phyloP scores from a whole-genome alignment of 2,113 vertebrate species.

The Phycodurus eques region DNA sequence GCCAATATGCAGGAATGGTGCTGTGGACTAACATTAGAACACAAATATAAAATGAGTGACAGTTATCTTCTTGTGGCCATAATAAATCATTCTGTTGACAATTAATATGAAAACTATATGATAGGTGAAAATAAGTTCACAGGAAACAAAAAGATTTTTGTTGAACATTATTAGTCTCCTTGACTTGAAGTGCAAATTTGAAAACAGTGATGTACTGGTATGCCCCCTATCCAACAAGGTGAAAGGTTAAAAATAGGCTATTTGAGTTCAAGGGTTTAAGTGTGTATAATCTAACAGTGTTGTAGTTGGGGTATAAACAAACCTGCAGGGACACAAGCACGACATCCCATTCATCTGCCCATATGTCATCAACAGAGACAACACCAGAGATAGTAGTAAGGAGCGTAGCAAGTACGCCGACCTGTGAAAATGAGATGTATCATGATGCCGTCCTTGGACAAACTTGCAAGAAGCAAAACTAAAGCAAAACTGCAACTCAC shows the following conservation, averaged over 20 bases:
- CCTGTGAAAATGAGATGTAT: conserved; percentile 62
- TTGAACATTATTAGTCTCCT: too few species aligned
- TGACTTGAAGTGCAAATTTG: too few species aligned
- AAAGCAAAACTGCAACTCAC: neutral
- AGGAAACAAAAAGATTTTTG: too few species aligned
- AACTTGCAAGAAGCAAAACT: neutral
- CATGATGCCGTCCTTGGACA: neutral
- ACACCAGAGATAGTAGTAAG: conserved; percentile 84
- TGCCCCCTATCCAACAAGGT: neutral
- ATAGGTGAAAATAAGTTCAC: too few species aligned
- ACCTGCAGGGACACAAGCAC: conserved; percentile 89
- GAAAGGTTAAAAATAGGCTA: too few species aligned
- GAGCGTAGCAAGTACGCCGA: conserved; percentile 81
- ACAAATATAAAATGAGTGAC: conserved; percentile 4
- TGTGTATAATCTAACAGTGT: neutral
- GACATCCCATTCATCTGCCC: conserved; percentile 90
- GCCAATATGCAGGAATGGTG: conserved; percentile 91
- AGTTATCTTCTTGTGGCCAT: neutral
- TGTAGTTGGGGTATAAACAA: conserved; percentile 25
- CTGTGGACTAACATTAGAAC: conserved; percentile 80
- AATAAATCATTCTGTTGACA: neutral
- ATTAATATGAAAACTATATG: too few species aligned
- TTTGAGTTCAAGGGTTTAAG: neutral
- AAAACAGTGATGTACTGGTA: too few species aligned
- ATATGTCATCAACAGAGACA: conserved; percentile 85